phyloP scores from a whole-genome alignment of 2,113 vertebrate genomes.

The Macquaria australasica region DNA sequence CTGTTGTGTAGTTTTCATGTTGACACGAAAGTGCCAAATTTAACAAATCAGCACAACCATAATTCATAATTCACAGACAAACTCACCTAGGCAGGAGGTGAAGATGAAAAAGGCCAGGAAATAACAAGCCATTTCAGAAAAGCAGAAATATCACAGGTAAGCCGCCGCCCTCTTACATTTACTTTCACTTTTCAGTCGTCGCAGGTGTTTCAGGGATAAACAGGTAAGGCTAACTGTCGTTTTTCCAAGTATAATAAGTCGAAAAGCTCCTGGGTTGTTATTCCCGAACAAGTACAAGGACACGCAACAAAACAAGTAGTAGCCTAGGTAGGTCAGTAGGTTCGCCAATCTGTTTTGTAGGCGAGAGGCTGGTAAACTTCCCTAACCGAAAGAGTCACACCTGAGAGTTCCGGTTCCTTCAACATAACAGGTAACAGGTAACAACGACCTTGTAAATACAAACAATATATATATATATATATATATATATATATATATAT shows the following conservation, averaged over 20 bases:
- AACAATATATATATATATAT: too few species aligned
- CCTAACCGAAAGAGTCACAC: background rate
- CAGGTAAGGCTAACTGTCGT: too few species aligned
- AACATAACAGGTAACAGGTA: background rate
- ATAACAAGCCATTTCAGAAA: constrained; percentile 22
- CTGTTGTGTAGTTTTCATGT: background rate
- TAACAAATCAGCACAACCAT: background rate
- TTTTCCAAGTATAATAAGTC: background rate
- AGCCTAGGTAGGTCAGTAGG: too few species aligned
- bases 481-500: too few species aligned
- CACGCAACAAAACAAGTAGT: background rate
- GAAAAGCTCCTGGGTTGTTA: background rate
- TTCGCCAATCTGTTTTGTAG: too few species aligned
- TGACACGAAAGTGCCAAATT: background rate
- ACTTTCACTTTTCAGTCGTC: background rate
- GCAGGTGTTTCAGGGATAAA: background rate
- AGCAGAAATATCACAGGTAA: background rate
- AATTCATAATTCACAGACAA: background rate
- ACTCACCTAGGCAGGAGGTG: constrained; percentile 28
- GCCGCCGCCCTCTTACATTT: background rate
- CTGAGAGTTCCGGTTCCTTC: background rate
- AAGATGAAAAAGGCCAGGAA: background rate
- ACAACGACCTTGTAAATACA: background rate
- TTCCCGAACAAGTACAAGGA: background rate
- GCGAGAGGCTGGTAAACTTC: background rate